phyloP scores from a whole-genome alignment of 2,797 vertebrate species.

The Cygnus olor region DNA sequence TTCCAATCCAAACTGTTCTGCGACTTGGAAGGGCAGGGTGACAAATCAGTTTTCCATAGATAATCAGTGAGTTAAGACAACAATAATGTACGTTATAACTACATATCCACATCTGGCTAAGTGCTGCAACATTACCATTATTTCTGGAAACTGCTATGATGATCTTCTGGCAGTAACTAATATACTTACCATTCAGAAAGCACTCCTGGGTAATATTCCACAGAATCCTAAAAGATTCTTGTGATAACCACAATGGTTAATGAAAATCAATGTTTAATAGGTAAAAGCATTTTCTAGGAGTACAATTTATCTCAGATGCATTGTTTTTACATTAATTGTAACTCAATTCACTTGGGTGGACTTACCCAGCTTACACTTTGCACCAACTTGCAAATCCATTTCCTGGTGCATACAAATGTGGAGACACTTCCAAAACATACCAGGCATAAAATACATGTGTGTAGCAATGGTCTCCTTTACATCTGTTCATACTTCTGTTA shows the following conservation, averaged over 20 bases:
- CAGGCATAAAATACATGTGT: background rate
- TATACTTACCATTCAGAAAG: background rate
- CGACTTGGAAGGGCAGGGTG: background rate
- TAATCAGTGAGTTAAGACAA: background rate
- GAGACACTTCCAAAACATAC: background rate
- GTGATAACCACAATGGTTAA: background rate
- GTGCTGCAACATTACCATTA: background rate
- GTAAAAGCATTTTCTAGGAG: background rate
- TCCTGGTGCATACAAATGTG: fast-evolving
- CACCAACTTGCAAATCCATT: background rate
- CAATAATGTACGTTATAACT: background rate
- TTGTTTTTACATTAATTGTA: background rate
- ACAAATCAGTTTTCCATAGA: background rate
- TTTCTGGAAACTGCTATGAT: background rate
- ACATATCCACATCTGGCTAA: background rate
- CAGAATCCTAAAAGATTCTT: background rate
- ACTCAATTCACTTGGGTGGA: background rate
- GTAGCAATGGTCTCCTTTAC: too few relatives aligned
- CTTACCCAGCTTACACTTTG: background rate
- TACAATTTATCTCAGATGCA: background rate
- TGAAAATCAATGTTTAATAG: background rate
- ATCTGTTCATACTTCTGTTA: background rate
- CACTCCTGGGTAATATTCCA: background rate
- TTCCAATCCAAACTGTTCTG: too few relatives aligned
- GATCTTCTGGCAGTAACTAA: background rate